Percentiles rank a stretch among this genome's conserved stretches.
Evolutionary conservation across 92 coral and sea anemone genomes (phyloP).

Genomic region (Scolanthus callimorphus): DNA sequence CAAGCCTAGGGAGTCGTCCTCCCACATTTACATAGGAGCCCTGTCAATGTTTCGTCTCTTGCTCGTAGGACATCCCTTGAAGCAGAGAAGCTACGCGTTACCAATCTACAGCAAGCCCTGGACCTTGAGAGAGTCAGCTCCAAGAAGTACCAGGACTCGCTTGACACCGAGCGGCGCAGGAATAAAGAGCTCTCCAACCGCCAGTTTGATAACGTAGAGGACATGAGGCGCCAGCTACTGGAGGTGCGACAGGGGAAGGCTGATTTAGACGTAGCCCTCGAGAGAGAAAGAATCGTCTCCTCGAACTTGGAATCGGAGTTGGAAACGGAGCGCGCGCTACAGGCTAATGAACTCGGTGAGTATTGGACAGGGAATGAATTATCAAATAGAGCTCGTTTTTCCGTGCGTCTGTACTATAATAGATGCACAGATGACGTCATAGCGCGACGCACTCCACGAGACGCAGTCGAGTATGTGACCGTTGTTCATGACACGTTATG

Average conservation of each 20-base stretch:
- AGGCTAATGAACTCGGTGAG: conserved; percentile 66
- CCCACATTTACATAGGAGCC: no score
- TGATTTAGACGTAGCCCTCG: conserved; percentile 63
- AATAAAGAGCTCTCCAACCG: conserved; percentile 63
- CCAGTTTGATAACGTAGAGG: conserved; percentile 57
- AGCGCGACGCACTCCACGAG: no score
- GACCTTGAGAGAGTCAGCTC: conserved; percentile 88
- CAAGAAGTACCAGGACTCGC: conserved; percentile 77
- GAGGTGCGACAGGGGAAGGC: conserved; percentile 52
- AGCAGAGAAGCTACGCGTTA: conserved; percentile 81
- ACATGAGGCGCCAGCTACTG: conserved; percentile 55
- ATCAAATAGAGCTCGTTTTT: no score
- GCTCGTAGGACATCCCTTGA: conserved; percentile 79
- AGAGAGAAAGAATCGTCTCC: conserved; percentile 58
- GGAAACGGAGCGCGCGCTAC: conserved; percentile 65
- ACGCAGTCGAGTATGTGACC: no score
- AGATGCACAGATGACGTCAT: no score
- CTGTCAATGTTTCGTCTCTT: no score
- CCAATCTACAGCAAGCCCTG: conserved; percentile 81
- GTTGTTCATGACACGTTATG: no score
- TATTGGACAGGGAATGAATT: no score
- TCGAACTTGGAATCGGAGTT: conserved; percentile 69
- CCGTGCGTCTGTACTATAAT: no score
- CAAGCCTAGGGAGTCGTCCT: no score
- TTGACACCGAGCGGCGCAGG: conserved; percentile 71